phyloP scores from a whole-genome alignment of 2,113 vertebrate species.

The Dascyllus trimaculatus region DNA sequence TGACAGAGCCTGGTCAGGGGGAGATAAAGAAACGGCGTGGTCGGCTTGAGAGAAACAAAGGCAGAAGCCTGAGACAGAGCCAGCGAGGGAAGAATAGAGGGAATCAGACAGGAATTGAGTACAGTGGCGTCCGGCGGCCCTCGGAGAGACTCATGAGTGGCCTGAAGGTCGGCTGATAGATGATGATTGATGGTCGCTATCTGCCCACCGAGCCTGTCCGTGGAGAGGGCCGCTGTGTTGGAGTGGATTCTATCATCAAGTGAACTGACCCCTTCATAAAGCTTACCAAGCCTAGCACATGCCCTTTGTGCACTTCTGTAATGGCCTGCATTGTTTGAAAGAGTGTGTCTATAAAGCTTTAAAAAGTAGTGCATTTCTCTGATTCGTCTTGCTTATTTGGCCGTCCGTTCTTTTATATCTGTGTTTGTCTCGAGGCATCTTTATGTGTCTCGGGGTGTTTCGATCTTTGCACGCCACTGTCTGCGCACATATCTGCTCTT shows the following conservation, averaged over 20 bases:
- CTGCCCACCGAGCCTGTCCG: slow-evolving; percentile 37
- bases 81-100: slow-evolving; percentile 23
- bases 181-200: slow-evolving; percentile 73
- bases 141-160: slow-evolving; percentile 31
- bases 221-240: slow-evolving; percentile 36
- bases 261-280: slow-evolving; percentile 60
- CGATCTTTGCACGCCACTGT: slow-evolving; percentile 34
- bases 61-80: not conserved
- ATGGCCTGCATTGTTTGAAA: slow-evolving; percentile 25
- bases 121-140: slow-evolving; percentile 36
- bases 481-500: slow-evolving; percentile 11
- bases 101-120: slow-evolving; percentile 63
- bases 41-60: slow-evolving; percentile 41
- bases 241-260: slow-evolving; percentile 54
- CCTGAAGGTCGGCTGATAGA: slow-evolving; percentile 71
- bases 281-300: not conserved
- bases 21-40: slow-evolving; percentile 53
- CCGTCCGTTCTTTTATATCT: slow-evolving; percentile 46
- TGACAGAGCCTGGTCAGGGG: slow-evolving; percentile 33
- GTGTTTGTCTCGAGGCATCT: slow-evolving; percentile 46
- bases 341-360: slow-evolving; percentile 38
- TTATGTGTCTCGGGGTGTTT: slow-evolving; percentile 47
- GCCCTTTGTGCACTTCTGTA: slow-evolving; percentile 35
- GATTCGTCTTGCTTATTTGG: slow-evolving; percentile 15
- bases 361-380: slow-evolving; percentile 20